Evolutionary conservation across 2,888 invertebrate genomes (phyloP).

Genomic region (Colostygia pectinataria): DNA sequence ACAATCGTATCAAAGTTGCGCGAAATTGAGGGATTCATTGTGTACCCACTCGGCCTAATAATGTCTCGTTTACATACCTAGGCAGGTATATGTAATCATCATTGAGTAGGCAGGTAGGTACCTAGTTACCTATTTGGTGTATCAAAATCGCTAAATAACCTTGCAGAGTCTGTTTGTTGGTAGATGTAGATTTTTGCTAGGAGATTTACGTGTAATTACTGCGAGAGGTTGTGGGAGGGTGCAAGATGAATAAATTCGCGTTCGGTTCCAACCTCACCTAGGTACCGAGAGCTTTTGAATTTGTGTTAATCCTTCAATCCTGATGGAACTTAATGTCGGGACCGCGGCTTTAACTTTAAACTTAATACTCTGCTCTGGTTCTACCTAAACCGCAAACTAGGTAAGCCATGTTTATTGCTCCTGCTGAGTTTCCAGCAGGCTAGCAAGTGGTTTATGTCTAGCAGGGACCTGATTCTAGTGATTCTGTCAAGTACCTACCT

Average conservation of each 20-base stretch:
- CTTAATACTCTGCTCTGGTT: background rate
- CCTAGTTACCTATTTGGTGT: conserved; percentile 39
- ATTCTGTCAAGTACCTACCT: background rate
- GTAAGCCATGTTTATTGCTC: conserved; percentile 7
- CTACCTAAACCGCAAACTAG: too few species aligned
- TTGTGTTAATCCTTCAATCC: conserved; percentile 7
- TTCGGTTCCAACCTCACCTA: conserved; percentile 18
- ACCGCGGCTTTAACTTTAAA: conserved; percentile 4
- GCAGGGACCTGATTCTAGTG: too few species aligned
- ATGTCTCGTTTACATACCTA: too few species aligned
- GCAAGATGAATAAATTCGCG: conserved; percentile 37
- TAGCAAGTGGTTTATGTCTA: too few species aligned
- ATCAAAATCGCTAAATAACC: too few species aligned
- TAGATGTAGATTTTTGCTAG: too few species aligned
- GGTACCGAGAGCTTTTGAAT: conserved; percentile 16
- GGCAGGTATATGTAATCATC: too few species aligned
- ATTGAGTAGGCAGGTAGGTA: conserved; percentile 45
- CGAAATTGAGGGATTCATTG: too few species aligned
- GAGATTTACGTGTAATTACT: conserved; percentile 40
- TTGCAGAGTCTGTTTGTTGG: too few species aligned
- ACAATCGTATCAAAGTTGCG: too few species aligned
- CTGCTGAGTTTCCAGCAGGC: background rate
- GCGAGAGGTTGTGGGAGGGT: conserved; percentile 31
- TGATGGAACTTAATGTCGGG: conserved; percentile 10
- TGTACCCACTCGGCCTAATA: too few species aligned